These are phyloP conservation scores for Anneissia japonica DNA, from an alignment of 35 echinoderm and acorn worm species.

Conservation along the genomic window DNA sequence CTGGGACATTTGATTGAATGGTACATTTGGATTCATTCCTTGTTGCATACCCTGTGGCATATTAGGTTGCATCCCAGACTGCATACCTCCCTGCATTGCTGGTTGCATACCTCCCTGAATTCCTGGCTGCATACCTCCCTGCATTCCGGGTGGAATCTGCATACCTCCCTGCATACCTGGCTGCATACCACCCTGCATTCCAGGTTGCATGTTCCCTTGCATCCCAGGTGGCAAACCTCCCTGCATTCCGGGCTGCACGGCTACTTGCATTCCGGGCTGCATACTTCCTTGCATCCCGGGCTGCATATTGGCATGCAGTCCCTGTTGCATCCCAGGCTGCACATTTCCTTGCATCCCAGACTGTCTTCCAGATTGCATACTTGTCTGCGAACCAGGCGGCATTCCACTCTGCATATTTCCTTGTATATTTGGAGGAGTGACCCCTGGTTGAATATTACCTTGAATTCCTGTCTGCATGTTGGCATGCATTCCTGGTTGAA, in stretches of 20 bases:
- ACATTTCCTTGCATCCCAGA: not conserved
- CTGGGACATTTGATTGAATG: not conserved
- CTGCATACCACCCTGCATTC: not conserved
- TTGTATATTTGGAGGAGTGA: not conserved
- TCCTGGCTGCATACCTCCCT: not conserved
- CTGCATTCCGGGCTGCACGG: not conserved
- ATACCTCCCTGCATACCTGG: not conserved
- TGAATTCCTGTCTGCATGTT: not conserved
- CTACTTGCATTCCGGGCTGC: not conserved
- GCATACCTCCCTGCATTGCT: not conserved
- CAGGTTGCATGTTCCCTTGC: not conserved
- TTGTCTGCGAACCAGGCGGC: not conserved
- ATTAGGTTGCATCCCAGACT: not conserved
- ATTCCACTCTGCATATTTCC: not conserved
- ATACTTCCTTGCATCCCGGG: not conserved
- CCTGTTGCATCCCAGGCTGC: not conserved
- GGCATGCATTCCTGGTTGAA: not conserved
- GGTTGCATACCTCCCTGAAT: not conserved
- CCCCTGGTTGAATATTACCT: not conserved
- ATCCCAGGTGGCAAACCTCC: not conserved
- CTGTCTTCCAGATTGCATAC: not conserved
- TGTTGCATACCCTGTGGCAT: not conserved
- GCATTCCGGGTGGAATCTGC: not conserved
- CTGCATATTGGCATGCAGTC: not conserved
- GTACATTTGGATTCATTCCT: not conserved